Conservation (phyloP, 2,113 vertebrate genomes). For the Pionites leucogaster region DNA sequence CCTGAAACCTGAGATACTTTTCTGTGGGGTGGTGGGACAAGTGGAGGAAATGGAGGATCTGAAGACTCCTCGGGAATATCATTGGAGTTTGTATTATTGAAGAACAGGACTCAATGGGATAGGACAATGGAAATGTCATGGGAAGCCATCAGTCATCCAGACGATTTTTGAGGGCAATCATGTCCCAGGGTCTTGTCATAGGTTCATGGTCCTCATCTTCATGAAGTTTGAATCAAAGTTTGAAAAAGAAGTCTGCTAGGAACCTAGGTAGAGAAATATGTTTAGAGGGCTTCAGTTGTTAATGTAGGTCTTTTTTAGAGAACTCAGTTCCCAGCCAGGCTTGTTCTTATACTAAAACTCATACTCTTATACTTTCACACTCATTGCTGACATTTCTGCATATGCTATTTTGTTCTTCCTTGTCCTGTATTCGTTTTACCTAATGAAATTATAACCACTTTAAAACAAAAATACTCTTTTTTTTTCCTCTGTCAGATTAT, state of each 20-base stretch:
- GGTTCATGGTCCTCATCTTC: neutral
- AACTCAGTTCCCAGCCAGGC: neutral
- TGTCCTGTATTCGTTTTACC: neutral
- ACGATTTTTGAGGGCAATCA: rapidly evolving
- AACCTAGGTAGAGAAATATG: neutral
- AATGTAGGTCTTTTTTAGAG: neutral
- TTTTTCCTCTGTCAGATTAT: slow-evolving; percentile 28
- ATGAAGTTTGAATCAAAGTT: neutral
- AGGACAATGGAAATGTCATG: neutral
- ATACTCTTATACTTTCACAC: neutral
- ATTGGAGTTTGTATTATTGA: neutral
- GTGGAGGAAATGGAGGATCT: neutral
- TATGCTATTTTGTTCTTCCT: neutral
- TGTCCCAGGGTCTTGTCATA: neutral
- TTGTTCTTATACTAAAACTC: neutral
- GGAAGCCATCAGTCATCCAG: neutral
- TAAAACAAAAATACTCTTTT: slow-evolving; percentile 40
- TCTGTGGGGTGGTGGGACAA: neutral
- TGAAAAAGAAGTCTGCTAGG: neutral
- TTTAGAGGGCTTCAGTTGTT: neutral
- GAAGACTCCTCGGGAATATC: neutral
- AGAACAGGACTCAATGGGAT: neutral
- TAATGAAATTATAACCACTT: slow-evolving; percentile 41
- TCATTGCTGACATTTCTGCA: slow-evolving; percentile 22
- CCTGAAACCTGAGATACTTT: neutral